Base-by-base conservation (phyloP, 2,113 vertebrate genomes). In the Chamaea fasciata region DNA sequence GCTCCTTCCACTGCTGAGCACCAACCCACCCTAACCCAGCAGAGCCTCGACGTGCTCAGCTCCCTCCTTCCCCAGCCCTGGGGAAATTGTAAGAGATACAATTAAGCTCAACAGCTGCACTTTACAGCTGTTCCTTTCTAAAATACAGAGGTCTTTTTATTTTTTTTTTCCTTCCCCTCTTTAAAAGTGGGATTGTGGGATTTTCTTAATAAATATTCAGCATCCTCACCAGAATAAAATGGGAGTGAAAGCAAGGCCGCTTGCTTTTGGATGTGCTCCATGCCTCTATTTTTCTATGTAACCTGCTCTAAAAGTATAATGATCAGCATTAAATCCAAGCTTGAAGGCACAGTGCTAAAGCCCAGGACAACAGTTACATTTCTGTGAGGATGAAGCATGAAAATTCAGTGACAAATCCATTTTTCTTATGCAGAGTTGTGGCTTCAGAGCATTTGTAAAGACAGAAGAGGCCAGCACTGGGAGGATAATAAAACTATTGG, bases 321-420 rank as follows among this genome's bases (percentile, higher is more conserved):
- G 94, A 96, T 97, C 41, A 17, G 96, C 87, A 96, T 94, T 97
- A 97, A 97, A 97, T 96, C 96, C 95, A 96, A 93, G 89, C 92
- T 94, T 94, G 94, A 96, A 97, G 95, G 96, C 96, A 97, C 64
- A 81, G 91, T 86, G 91, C 96, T 96, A 96, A 97, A 97, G 96
- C 95, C 96, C 96, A 95, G 94, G 91, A 96, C 96, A 97, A 97
- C 94, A 97, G 97, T 98, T 98, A 97, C 96, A 97, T 97, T 97
- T 97, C 95, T 96, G 92, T 77, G 7, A 96, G 94, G 89, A 89
- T 94, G 87, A 97, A 87, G 94, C 95, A 96, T 83, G 80, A 90
- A 95, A 97, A 97, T 95, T 95, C 94, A 94, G 95, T 97, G 97
- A 98, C 97, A 97, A 98, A 97, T 97, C 96, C 96, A 97, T 97